Conservation (phyloP, 2,888 invertebrate genomes). For the Piscicola geometra region DNA sequence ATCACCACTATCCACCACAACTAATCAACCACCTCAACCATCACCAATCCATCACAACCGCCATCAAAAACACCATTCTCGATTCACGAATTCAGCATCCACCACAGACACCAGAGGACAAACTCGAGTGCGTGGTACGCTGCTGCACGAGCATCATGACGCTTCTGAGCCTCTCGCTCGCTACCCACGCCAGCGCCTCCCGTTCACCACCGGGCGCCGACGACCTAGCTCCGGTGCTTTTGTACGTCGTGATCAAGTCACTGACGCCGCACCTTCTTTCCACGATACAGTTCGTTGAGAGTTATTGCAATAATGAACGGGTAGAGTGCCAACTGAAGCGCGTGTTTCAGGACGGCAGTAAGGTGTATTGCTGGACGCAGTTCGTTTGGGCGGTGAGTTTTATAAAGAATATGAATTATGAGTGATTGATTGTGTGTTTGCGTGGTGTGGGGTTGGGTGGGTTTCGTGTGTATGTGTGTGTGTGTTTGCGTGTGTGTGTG, state of each 20-base stretch:
- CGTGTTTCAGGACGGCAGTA: slow-evolving; percentile 66
- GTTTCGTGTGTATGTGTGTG: too few species aligned
- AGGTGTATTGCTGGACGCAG: slow-evolving; percentile 97
- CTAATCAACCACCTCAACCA: background rate
- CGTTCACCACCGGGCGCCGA: slow-evolving; percentile 77
- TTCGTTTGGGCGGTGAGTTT: slow-evolving; percentile 93
- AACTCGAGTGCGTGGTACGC: slow-evolving; percentile 74
- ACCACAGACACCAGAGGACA: slow-evolving; percentile 72
- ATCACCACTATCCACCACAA: background rate
- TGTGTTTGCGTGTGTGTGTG: too few species aligned
- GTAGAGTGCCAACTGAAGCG: background rate
- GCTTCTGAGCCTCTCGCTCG: slow-evolving; percentile 72
- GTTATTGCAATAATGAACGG: slow-evolving; percentile 69
- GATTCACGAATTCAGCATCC: background rate
- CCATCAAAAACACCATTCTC: background rate
- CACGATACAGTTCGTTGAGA: slow-evolving; percentile 90
- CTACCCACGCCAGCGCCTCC: slow-evolving; percentile 49
- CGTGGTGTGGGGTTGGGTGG: too few species aligned
- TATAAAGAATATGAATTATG: slow-evolving; percentile 82
- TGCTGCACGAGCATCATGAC: slow-evolving; percentile 91
- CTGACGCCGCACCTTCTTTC: slow-evolving; percentile 90
- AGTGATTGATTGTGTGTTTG: too few species aligned
- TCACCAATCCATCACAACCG: background rate
- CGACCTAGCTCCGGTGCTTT: slow-evolving; percentile 90
- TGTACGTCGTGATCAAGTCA: slow-evolving; percentile 92